Percentiles rank a stretch among this genome's conserved stretches.
These are phyloP conservation scores for Axea sp. DNA, from an alignment of 2,888 invertebrate species.

Conservation along the genomic window DNA sequence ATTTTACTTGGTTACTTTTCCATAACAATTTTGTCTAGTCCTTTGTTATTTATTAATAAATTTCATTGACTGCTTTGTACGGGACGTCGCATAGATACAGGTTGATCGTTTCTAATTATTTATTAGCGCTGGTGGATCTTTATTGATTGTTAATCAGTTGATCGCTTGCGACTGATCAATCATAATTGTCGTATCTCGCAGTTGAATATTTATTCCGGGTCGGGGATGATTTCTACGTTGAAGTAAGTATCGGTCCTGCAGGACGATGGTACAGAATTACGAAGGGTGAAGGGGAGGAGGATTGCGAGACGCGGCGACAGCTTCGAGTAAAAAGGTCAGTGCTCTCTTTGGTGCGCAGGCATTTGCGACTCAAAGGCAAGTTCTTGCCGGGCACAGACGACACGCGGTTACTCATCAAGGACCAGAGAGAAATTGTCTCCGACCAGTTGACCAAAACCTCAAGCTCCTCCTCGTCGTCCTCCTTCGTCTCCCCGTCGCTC, in stretches of 20 bases:
- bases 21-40: too few species aligned
- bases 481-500: constrained; percentile 8
- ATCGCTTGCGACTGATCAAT: too few species aligned
- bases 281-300: neutral
- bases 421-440: constrained; percentile 70
- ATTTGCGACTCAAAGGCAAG: constrained; percentile 72
- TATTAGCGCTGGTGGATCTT: too few species aligned
- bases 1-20: too few species aligned
- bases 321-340: constrained; percentile 72
- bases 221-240: constrained; percentile 23
- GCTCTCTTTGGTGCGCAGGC: constrained; percentile 69
- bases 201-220: too few species aligned
- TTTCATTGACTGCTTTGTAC: too few species aligned
- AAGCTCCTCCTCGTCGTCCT: constrained; percentile 61
- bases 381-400: constrained; percentile 71
- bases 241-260: constrained; percentile 32
- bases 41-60: too few species aligned
- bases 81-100: too few species aligned
- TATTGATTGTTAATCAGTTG: too few species aligned
- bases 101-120: too few species aligned
- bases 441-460: constrained; percentile 73
- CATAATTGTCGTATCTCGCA: too few species aligned
- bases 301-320: constrained; percentile 64
- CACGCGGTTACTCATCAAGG: constrained; percentile 74
- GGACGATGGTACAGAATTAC: constrained; percentile 51